phyloP scores from a whole-genome alignment of 2,113 vertebrate genomes.

The Sinosuthora webbiana region DNA sequence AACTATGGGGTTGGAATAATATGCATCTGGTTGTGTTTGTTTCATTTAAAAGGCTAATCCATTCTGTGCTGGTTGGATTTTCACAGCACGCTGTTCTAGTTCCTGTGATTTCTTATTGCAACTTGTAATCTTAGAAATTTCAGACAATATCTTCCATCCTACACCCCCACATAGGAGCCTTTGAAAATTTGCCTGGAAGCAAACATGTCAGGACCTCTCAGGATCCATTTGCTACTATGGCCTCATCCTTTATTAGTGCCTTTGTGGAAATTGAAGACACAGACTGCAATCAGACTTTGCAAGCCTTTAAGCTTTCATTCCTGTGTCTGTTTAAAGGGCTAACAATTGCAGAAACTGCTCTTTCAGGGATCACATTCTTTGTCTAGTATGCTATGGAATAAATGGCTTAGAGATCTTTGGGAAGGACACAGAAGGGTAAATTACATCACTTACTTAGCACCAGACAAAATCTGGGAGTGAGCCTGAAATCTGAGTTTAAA shows the following conservation, averaged over 20 bases:
- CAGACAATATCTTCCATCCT: background rate
- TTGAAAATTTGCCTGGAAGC: background rate
- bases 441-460: background rate
- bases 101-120: background rate
- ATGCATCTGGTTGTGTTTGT: background rate
- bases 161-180: background rate
- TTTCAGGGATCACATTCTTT: background rate
- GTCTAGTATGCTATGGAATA: background rate
- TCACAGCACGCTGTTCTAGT: background rate
- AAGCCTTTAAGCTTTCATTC: background rate
- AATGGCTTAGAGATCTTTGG: background rate
- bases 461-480: background rate
- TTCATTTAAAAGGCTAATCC: constrained; percentile 3
- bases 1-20: background rate
- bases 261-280: background rate
- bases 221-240: background rate
- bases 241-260: background rate
- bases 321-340: background rate
- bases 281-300: background rate
- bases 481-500: background rate
- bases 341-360: background rate
- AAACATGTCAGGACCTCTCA: background rate
- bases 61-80: background rate
- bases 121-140: background rate
- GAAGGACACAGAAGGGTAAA: background rate